Evolutionary conservation across 2,113 vertebrate genomes (phyloP), one percentile per base, ranked within the genome.

Genomic region (Trachemys scripta): DNA sequence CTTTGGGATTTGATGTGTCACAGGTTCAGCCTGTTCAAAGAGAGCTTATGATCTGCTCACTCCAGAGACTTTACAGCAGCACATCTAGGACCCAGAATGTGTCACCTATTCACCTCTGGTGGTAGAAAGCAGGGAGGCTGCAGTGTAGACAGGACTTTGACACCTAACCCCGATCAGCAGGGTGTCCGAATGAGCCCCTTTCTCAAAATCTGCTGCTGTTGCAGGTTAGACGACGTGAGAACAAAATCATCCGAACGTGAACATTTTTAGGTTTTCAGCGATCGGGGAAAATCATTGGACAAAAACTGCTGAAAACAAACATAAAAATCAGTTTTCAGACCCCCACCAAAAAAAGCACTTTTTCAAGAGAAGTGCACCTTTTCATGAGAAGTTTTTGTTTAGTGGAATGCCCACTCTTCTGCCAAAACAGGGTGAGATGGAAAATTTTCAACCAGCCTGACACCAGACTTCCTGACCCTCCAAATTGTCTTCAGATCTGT

Each of bases 141-240:
- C 49, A 35, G 31, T 2, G 62, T 5, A 20, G 45, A 42, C 17
- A 0, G 0, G 38, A 22, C 50, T 27, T 1, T 0, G 38, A 35
- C 69, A 5, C 31, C 56, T 11, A 69, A 38, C 17, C 29, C 6
- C 31, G 3, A 62, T 62, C 59, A n/a, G 19, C 35, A 5, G 56
- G 12, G 2, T 14, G 65, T 6, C 24, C 22, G 29, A 22, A n/a
- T 69, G 9, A n/a, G 65, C 20, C 35, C 9, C 16, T 83, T 53
- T 35, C 4, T 49, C 45, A 1, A 47, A 20, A 47, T 5, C 5
- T 42, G 14, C 72, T 79, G 22, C 19, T 62, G n/a, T 38, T 1
- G 0, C 0, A 3, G 47, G 3, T 3, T 2, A 10, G 54, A 29
- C 45, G 16, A 19, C 0, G 10, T 1, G 2, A 8, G 11, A 72